phyloP scores from a whole-genome alignment of 53 echinoderm and acorn worm genomes.

The Echinometra lucunter region DNA sequence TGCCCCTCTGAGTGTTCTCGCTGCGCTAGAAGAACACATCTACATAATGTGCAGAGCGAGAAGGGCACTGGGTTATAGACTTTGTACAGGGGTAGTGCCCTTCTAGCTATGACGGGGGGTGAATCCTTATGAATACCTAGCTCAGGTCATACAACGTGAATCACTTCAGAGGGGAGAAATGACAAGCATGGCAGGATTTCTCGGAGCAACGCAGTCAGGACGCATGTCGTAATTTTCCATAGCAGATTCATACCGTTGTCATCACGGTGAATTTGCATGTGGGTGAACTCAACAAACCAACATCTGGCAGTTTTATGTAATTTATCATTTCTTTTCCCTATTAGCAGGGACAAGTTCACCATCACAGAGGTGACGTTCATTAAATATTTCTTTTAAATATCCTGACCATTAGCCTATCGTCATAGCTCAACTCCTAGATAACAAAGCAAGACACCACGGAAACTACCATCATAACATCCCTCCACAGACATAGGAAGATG shows the following conservation, averaged over 20 bases:
- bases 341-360: not conserved
- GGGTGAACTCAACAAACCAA: not conserved
- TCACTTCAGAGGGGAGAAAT: not conserved
- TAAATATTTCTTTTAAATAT: not conserved
- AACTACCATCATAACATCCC: not conserved
- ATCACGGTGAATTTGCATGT: not conserved
- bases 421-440: not conserved
- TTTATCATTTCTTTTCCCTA: no score
- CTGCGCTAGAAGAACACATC: conserved; percentile 2
- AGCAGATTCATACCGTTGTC: not conserved
- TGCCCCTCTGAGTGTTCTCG: not conserved
- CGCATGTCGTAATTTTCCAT: not conserved
- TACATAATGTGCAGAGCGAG: not conserved
- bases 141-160: not conserved
- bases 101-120: conserved; percentile 1
- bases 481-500: not conserved
- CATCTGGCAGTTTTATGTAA: conserved; percentile 36
- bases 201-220: not conserved
- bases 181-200: conserved; percentile 33
- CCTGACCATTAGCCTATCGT: not conserved
- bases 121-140: not conserved
- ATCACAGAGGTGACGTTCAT: not conserved
- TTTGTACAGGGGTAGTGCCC: conserved; percentile 51
- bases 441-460: not conserved
- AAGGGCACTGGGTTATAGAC: conserved; percentile 48